These are phyloP conservation scores for Clusia tigrina DNA, from an alignment of 2,888 invertebrate species.

Conservation along the genomic window DNA sequence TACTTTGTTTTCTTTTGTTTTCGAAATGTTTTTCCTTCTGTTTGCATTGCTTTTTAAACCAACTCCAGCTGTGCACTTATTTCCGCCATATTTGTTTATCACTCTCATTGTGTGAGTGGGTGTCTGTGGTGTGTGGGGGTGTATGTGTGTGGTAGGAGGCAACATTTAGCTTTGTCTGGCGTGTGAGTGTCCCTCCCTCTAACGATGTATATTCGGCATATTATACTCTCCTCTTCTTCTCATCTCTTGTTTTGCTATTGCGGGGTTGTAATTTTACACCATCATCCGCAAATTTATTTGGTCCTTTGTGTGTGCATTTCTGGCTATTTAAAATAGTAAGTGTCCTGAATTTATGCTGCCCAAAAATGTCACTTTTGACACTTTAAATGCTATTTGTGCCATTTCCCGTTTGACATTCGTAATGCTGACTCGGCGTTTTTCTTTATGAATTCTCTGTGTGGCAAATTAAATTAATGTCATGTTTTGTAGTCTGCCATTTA, in stretches of 20 bases:
- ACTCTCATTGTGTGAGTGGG: too few species aligned
- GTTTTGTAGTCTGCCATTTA: too few species aligned
- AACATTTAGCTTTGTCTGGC: too few species aligned
- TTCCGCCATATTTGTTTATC: background rate
- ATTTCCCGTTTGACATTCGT: too few species aligned
- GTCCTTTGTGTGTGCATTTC: too few species aligned
- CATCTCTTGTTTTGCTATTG: background rate
- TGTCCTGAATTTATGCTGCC: background rate
- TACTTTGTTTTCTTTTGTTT: background rate
- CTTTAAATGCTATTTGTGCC: too few species aligned
- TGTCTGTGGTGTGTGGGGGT: too few species aligned
- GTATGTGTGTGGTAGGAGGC: background rate
- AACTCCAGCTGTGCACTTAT: background rate
- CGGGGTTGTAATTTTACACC: background rate
- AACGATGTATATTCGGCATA: too few species aligned
- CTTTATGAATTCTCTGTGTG: too few species aligned
- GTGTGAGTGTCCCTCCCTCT: too few species aligned
- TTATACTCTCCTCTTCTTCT: background rate
- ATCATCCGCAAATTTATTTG: background rate
- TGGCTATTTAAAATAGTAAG: background rate
- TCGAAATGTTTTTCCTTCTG: background rate
- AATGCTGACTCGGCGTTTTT: too few species aligned
- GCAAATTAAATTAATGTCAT: too few species aligned
- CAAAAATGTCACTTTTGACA: constrained; percentile 3
- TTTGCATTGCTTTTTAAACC: background rate